These are phyloP conservation scores for Sisyra terminalis DNA, from an alignment of 2,888 invertebrate species.

Conservation along the genomic window DNA sequence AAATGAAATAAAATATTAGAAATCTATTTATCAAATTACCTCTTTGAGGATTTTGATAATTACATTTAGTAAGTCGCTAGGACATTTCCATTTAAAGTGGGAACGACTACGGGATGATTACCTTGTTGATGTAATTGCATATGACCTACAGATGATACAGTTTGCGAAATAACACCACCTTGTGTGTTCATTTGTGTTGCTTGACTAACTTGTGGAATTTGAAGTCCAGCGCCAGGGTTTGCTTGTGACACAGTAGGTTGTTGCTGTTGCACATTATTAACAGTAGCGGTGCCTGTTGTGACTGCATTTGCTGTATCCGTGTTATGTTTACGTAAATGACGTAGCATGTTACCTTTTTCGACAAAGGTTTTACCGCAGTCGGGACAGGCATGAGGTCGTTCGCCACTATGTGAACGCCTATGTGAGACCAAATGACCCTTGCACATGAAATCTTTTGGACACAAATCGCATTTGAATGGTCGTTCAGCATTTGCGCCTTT, in stretches of 20 bases:
- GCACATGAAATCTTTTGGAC: slow-evolving; percentile 76
- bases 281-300: slow-evolving; percentile 19
- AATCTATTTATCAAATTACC: background rate
- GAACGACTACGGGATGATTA: slow-evolving; percentile 35
- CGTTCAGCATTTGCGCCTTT: slow-evolving; percentile 49
- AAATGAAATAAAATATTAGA: no score
- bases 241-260: slow-evolving; percentile 11
- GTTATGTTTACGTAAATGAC: slow-evolving; percentile 57
- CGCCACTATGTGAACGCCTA: slow-evolving; percentile 58
- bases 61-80: slow-evolving; percentile 28
- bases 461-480: slow-evolving; percentile 63
- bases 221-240: slow-evolving; percentile 5
- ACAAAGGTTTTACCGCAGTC: slow-evolving; percentile 65
- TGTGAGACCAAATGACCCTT: slow-evolving; percentile 77
- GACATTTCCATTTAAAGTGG: slow-evolving; percentile 34
- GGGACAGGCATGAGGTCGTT: slow-evolving; percentile 42
- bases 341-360: slow-evolving; percentile 60
- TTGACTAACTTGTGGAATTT: slow-evolving; percentile 7
- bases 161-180: slow-evolving; percentile 8
- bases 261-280: slow-evolving; percentile 19
- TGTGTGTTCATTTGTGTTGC: slow-evolving; percentile 9
- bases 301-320: slow-evolving; percentile 26
- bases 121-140: slow-evolving; percentile 22
- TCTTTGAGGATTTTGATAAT: background rate
- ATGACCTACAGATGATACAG: slow-evolving; percentile 8